Base-by-base conservation (phyloP, 2,888 invertebrate genomes). In the Pharmacophagus antenor region DNA sequence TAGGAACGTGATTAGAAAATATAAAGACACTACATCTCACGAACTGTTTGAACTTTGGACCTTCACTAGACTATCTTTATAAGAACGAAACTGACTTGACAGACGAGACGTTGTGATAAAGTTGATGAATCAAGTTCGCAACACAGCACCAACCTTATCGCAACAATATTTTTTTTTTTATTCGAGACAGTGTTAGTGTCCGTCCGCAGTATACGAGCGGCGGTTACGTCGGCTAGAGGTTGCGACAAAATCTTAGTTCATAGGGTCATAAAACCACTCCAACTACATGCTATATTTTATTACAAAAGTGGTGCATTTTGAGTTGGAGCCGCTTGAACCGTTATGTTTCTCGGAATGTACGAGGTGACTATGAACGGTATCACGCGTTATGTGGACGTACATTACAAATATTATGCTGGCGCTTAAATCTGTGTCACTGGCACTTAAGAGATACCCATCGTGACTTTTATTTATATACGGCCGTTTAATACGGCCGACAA, bases 381-480 rank as follows among this genome's bases (percentile, higher is more conserved):
- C 73, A 70, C 65, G 73, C 74, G 70, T 73, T 72, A 68, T 69
- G 67, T 67, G 75, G 68, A 65, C 70, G 68, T 78, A 74, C 71
- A 79, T 87, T 82, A 87, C 73, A 74, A 82, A 80, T 81, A 82
- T 83, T 82, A 81, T 79, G 79, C 73, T 71, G 75, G 71, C 73
- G 65, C 67, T 74, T 70, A 74, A 76, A 85, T 79, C 77, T 79
- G 76, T 81, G 83, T 81, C 80, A 82, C 76, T 78, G 67, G 75
- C 75, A 76, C 77, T 80, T 73, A 70, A 56, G 66, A 77, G 77
- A 81, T 80, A 79, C 73, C 67, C 71, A 80, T 82, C 80, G 68
- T 66, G 67, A 71, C 70, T 73, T 74, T 74, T 75, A 80, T 76
- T 80, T 79, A 79, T 73, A 71, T 70, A 67, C 68, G 67, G 21